Base-by-base conservation (phyloP, 2,113 vertebrate genomes). In the Chionis minor region DNA sequence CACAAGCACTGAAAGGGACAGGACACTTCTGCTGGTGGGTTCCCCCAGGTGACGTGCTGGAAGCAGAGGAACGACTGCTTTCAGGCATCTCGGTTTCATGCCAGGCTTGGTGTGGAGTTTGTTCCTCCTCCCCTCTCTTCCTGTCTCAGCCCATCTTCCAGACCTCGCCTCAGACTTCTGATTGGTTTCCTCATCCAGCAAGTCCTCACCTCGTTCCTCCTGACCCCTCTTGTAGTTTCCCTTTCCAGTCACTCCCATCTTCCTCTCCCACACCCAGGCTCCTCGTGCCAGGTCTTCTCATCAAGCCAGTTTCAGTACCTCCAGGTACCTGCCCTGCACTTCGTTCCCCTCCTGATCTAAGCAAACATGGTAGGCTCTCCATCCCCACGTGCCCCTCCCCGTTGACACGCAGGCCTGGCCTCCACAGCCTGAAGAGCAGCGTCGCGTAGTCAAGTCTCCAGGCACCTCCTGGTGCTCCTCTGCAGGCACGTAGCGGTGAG, bases 161-260 rank as follows among this genome's bases (percentile, higher is more conserved):
- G 66, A 45, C 33, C 49, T 85, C 0, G 0, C 40, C 40, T 90
- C 96, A 91, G 78, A 82, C 49, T 80, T 90, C 52, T 56, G 56
- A 91, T 44, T 9, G 4, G 47, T 47, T 65, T 93, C 62, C 78
- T 86, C 66, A 78, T 49, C 85, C 27, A 77, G 54, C 87, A 91
- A 82, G 54, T 88, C 81, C 52, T 87, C 92, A 71, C 59, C 79
- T 90, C 69, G 66, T 80, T 96, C 90, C 86, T 94, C 62, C 87
- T 90, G 62, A 80, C 70, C 73, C 49, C 27, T 93, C 66, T 61
- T 78, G 77, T 30, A 81, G 79, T 92, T 95, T 95, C 91, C 45
- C 91, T 85, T 96, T 96, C 73, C 86, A 94, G 90, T 88, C 71
- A 88, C 87, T 93, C 90, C 95, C 66, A 69, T 87, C 30, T 91